Conservation (phyloP, 2,888 invertebrate species). For the Tetropium fuscum region DNA sequence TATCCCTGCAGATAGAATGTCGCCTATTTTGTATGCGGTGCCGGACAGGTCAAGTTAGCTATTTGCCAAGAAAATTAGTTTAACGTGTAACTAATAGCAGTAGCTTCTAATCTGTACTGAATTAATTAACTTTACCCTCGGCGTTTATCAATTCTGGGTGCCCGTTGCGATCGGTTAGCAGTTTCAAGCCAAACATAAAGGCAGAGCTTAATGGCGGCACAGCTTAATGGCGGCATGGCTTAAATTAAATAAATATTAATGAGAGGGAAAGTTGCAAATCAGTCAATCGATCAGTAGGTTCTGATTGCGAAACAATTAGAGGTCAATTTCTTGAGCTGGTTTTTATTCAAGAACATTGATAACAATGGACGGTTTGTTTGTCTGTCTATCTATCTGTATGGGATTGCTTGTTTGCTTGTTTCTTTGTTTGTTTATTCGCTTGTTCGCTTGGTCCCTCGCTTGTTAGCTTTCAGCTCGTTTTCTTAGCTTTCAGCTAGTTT, state of each 20-base stretch:
- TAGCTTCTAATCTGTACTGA: constrained; percentile 35
- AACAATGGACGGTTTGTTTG: no score
- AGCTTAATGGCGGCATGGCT: no score
- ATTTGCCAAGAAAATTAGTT: constrained; percentile 41
- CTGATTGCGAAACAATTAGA: neutral
- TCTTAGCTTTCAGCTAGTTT: no score
- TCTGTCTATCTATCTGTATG: no score
- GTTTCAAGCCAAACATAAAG: constrained; percentile 8
- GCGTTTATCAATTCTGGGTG: constrained; percentile 34
- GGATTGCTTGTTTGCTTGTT: no score
- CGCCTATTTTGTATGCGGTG: constrained; percentile 32
- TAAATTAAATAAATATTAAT: constrained; percentile 23
- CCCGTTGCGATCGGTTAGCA: constrained; percentile 4
- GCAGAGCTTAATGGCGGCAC: neutral
- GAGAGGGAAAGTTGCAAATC: constrained; percentile 12
- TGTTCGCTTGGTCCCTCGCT: no score
- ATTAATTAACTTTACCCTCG: constrained; percentile 37
- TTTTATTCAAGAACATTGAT: no score
- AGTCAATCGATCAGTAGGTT: constrained; percentile 8
- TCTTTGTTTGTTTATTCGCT: no score
- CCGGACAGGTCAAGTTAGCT: constrained; percentile 38
- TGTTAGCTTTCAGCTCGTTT: no score
- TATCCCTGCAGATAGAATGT: neutral
- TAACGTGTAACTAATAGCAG: constrained; percentile 41
- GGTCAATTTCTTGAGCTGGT: neutral